These are phyloP conservation scores for Neopelma chrysocephalum DNA, from an alignment of 2,797 vertebrate genomes.

Conservation along the genomic window DNA sequence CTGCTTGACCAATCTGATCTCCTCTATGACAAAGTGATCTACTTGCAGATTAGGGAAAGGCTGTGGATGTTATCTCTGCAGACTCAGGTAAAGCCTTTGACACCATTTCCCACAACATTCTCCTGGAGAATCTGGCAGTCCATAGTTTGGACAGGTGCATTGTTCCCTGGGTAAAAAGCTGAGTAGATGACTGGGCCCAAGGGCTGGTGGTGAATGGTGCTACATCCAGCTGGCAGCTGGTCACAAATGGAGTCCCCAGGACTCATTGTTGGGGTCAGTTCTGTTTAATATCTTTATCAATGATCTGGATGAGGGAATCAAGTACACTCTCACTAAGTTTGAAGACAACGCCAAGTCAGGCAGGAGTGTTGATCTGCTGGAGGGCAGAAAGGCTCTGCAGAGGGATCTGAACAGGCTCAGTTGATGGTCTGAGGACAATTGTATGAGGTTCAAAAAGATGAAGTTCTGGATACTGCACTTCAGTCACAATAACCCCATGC, in stretches of 20 bases:
- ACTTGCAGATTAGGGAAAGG: not conserved
- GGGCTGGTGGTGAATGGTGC: not conserved
- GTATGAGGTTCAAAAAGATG: not conserved
- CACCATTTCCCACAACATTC: not conserved
- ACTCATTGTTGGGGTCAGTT: not conserved
- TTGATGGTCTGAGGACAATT: accelerated
- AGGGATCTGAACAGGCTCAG: not conserved
- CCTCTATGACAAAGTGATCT: too few species aligned
- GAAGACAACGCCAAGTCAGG: not conserved
- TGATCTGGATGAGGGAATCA: not conserved
- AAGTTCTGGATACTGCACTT: accelerated
- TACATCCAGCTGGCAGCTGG: not conserved
- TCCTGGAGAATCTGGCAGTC: not conserved
- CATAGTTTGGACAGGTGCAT: not conserved
- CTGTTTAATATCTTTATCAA: not conserved
- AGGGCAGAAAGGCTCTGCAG: not conserved
- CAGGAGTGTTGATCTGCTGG: not conserved
- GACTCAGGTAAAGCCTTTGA: not conserved
- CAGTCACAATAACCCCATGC: not conserved
- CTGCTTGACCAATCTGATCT: too few species aligned
- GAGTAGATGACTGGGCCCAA: too few species aligned
- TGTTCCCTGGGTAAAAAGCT: not conserved
- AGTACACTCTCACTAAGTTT: too few species aligned
- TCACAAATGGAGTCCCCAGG: not conserved
- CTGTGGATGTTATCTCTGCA: not conserved